phyloP scores from a whole-genome alignment of 2,888 invertebrate genomes.

The Encarsia formosa region DNA sequence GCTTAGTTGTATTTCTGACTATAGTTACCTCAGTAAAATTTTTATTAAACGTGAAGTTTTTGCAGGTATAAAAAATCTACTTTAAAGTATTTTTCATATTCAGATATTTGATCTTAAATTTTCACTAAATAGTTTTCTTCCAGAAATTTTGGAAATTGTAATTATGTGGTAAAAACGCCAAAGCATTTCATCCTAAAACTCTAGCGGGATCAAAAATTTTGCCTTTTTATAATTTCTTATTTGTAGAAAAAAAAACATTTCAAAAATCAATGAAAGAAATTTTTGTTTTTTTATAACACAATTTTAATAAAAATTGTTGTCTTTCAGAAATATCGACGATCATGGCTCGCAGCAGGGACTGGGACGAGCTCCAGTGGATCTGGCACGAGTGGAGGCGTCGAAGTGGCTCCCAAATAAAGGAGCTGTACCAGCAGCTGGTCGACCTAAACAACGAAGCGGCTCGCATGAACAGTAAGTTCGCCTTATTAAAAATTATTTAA shows the following conservation, averaged over 20 bases:
- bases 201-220: no score
- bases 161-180: no score
- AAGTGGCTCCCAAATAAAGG: conserved; percentile 72
- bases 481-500: neutral
- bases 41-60: no score
- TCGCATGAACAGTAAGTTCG: conserved; percentile 66
- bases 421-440: conserved; percentile 75
- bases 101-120: neutral
- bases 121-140: neutral
- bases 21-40: no score
- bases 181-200: no score
- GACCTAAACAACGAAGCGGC: conserved; percentile 79
- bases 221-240: neutral
- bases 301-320: no score
- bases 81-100: neutral
- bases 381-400: conserved; percentile 87
- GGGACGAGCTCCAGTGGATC: conserved; percentile 81
- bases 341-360: conserved; percentile 78
- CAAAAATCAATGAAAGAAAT: no score
- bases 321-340: conserved; percentile 56
- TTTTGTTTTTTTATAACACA: no score
- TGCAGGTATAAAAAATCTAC: no score
- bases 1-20: no score
- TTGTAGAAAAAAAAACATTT: no score
- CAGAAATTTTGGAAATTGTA: neutral